Base-by-base conservation (phyloP, 1,140 invertebrate genomes). In the Drosophila carrolli region DNA sequence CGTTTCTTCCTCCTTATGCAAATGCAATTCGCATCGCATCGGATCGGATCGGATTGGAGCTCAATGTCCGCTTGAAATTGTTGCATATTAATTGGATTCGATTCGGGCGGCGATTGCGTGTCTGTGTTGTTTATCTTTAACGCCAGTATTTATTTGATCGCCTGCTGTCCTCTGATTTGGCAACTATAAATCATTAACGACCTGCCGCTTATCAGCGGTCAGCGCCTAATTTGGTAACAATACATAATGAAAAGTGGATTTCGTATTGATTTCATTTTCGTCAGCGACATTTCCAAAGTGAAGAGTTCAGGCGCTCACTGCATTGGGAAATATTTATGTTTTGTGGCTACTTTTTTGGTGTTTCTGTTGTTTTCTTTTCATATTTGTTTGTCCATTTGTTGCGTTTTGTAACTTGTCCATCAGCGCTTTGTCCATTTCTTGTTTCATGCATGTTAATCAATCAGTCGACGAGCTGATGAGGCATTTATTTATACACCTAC, bases 111-210 rank as follows among this genome's bases (percentile, higher is more conserved):
- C 35, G 63, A 57, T 73, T 54, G 74, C 66, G 65, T 71, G 54
- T 71, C 65, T 14, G 16, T 38, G 79, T 75, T 78, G 58, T 57
- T 83, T 75, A 83, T 79, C 78, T 60, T 81, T 77, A 81, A 76
- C 80, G 65, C 48, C 62, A 73, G 47, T 38, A 37, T 75, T 71
- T 78, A 79, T 62, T 83, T 75, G 75, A 82, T 56, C 66, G 63
- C 63, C 63, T 56, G 74, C 54, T 56, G 58, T 43, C 55, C 50
- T 37, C 23, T 23, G 80, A 86, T 86, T 89, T 89, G 80, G 77
- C 78, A 90, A 84, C 71, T 44, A 88, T 89, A 72, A 81, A 89
- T 89, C 80, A 84, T 85, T 90, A 84, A 75, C 40, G 70, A 70
- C 38, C 35, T 9, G n/a, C 41, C 56, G 72, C 80, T 88, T 78